Conservation (phyloP, 2,797 vertebrate species). For the Trachops cirrhosus region DNA sequence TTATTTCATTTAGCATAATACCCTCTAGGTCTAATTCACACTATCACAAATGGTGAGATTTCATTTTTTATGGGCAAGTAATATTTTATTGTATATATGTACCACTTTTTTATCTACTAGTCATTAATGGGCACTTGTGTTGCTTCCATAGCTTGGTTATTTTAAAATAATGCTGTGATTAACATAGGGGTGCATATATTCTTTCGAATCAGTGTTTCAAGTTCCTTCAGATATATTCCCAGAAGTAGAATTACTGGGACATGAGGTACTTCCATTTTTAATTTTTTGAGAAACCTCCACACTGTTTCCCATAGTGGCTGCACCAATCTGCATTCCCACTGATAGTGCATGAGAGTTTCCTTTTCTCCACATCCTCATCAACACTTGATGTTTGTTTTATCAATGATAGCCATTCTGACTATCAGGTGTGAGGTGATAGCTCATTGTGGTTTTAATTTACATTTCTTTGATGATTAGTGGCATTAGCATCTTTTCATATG, state of each 20-base stretch:
- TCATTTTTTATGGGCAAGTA: not conserved
- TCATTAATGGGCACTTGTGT: not conserved
- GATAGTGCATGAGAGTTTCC: not conserved
- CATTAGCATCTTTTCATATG: not conserved
- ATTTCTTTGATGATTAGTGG: no score
- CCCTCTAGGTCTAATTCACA: not conserved
- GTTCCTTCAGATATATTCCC: not conserved
- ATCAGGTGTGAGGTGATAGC: not conserved
- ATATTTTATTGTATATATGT: not conserved
- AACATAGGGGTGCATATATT: not conserved
- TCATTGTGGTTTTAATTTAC: not conserved
- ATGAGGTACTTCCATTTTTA: not conserved
- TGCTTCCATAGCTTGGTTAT: not conserved
- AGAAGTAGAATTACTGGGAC: not conserved
- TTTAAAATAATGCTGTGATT: not conserved
- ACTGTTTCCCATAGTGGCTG: not conserved
- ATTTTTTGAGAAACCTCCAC: not conserved
- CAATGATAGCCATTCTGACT: not conserved
- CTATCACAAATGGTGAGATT: not conserved
- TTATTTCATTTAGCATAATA: not conserved
- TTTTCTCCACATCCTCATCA: not conserved
- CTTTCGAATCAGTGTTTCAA: not conserved
- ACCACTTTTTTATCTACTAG: not conserved
- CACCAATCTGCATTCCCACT: not conserved
- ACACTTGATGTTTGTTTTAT: not conserved